These are phyloP conservation scores for Phenganax stokvisi DNA, from an alignment of 92 coral and sea anemone genomes.

Conservation along the genomic window DNA sequence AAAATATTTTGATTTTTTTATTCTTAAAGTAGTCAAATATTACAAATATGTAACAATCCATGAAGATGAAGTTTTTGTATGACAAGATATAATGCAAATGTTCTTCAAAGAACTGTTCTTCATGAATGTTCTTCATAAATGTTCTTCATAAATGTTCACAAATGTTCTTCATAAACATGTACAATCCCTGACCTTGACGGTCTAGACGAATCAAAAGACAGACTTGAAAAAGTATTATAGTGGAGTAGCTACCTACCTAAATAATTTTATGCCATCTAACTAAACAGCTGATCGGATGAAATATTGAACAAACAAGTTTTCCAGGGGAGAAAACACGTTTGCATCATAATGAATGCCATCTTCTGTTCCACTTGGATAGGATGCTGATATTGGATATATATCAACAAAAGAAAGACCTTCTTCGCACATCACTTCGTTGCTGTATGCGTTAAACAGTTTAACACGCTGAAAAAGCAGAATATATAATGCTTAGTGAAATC, in stretches of 20 bases:
- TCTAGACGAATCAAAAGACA: too few species aligned
- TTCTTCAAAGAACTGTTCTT: too few species aligned
- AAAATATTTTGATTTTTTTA: too few species aligned
- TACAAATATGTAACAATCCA: too few species aligned
- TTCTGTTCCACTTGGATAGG: slow-evolving; percentile 29
- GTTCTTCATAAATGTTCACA: too few species aligned
- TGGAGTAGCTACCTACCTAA: too few species aligned
- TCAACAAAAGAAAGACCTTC: slow-evolving; percentile 27
- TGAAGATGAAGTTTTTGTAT: too few species aligned
- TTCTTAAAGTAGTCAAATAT: too few species aligned
- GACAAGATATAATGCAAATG: too few species aligned
- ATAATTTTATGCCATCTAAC: not conserved
- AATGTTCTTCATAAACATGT: too few species aligned
- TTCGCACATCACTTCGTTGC: slow-evolving; percentile 34
- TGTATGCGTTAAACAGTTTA: slow-evolving; percentile 35
- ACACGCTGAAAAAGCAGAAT: slow-evolving; percentile 28
- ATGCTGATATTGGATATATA: slow-evolving; percentile 34
- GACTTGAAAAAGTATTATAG: not conserved
- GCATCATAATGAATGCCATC: slow-evolving; percentile 30
- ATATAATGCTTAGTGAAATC: not conserved
- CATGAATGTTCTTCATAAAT: too few species aligned
- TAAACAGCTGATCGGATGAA: not conserved
- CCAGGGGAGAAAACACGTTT: slow-evolving; percentile 17
- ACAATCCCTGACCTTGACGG: too few species aligned
- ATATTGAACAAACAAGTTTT: slow-evolving; percentile 21